Conservation (phyloP, 2,113 vertebrate species). For the Myanophis thanlyinensis region DNA sequence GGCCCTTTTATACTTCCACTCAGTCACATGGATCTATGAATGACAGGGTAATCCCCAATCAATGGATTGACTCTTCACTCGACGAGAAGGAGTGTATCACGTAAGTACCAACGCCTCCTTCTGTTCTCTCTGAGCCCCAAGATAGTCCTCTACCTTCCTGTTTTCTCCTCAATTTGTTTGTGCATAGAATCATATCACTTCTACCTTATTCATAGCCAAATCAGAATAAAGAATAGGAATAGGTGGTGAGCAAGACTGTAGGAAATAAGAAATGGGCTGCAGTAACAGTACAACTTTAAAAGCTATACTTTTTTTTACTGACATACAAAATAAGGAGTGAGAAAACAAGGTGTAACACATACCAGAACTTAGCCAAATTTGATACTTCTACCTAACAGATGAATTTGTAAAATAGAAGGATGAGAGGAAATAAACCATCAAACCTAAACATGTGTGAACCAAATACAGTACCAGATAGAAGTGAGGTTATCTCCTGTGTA, state of each 20-base stretch:
- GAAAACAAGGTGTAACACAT: neutral
- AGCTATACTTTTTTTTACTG: neutral
- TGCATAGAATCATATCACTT: neutral
- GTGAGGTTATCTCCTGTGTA: constrained; percentile 25
- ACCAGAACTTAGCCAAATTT: neutral
- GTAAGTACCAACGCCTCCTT: no score
- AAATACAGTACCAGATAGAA: constrained; percentile 8
- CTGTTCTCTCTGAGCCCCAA: neutral
- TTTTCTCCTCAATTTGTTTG: neutral
- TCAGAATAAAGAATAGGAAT: neutral
- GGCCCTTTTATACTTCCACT: no score
- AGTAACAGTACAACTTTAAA: neutral
- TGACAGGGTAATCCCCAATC: no score
- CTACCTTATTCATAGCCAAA: neutral
- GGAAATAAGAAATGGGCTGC: no score
- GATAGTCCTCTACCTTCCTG: neutral
- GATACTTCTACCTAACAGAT: neutral
- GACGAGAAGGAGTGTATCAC: no score
- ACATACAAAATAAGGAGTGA: neutral
- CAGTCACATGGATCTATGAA: no score
- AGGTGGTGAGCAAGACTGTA: neutral
- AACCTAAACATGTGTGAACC: constrained; percentile 12
- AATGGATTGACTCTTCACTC: no score
- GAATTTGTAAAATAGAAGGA: neutral
- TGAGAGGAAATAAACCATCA: neutral